Evolutionary conservation across 2,888 invertebrate species (phyloP).

Genomic region (Pogonocherus hispidulus): DNA sequence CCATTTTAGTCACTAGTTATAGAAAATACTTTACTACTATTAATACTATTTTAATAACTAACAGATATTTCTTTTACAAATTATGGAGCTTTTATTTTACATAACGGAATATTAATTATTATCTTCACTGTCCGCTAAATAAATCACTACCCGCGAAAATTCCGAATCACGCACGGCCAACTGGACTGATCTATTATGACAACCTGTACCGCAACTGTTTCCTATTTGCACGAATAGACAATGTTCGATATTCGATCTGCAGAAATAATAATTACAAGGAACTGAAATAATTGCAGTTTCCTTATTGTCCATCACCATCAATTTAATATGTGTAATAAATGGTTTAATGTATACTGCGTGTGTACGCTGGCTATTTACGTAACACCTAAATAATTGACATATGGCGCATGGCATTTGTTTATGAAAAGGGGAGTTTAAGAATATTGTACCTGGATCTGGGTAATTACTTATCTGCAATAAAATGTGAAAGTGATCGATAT

Average conservation of each 20-base stretch:
- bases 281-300: conserved; percentile 7
- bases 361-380: not conserved
- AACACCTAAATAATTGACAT: conserved; percentile 25
- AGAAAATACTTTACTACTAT: too few relatives aligned
- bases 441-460: conserved; percentile 5
- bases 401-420: conserved; percentile 26
- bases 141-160: too few relatives aligned
- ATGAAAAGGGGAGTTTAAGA: conserved; percentile 26
- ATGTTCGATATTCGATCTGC: not conserved
- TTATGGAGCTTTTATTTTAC: too few relatives aligned
- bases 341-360: not conserved
- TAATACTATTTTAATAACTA: too few relatives aligned
- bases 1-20: too few relatives aligned
- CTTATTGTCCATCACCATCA: not conserved
- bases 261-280: conserved; percentile 8
- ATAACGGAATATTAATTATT: too few relatives aligned
- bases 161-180: too few relatives aligned
- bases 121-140: too few relatives aligned
- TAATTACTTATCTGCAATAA: conserved; percentile 53
- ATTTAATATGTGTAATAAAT: too few relatives aligned
- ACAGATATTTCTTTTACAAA: too few relatives aligned
- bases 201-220: too few relatives aligned
- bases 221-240: not conserved
- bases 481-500: conserved; percentile 67
- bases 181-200: too few relatives aligned